Conservation (phyloP, 2,888 invertebrate genomes). For the Nebria salina region DNA sequence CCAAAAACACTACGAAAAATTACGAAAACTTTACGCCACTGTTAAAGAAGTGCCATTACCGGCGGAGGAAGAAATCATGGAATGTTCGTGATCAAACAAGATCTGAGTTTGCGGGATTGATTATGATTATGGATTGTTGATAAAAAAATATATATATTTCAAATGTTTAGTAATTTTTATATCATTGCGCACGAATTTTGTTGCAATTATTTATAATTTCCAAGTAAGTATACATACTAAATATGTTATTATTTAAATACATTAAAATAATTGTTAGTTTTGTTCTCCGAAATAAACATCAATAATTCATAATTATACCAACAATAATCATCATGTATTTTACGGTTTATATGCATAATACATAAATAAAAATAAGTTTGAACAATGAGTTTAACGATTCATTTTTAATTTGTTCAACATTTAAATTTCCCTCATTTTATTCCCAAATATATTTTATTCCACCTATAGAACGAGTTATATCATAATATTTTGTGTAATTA, state of each 20-base stretch:
- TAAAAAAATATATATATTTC: neutral
- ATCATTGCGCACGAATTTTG: neutral
- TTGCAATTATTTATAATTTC: neutral
- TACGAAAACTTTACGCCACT: conserved; percentile 73
- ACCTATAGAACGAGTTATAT: neutral
- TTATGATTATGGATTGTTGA: conserved; percentile 37
- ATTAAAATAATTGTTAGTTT: neutral
- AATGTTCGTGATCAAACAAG: conserved; percentile 53
- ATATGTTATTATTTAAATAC: neutral
- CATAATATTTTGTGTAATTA: too few species aligned
- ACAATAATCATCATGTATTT: conserved; percentile 8
- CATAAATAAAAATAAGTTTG: neutral
- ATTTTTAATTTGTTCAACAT: neutral
- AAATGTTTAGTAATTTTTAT: neutral
- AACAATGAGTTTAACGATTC: neutral
- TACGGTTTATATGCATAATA: neutral
- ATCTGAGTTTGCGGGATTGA: neutral
- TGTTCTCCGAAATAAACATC: neutral
- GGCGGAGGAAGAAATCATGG: conserved; percentile 66
- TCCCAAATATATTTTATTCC: neutral
- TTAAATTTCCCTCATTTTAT: neutral
- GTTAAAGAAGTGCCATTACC: conserved; percentile 55
- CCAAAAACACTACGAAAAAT: conserved; percentile 78
- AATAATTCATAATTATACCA: neutral
- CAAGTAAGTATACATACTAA: conserved; percentile 10